Evolutionary conservation across 2,888 invertebrate genomes (phyloP).

Genomic region (Rhamnusium bicolor): DNA sequence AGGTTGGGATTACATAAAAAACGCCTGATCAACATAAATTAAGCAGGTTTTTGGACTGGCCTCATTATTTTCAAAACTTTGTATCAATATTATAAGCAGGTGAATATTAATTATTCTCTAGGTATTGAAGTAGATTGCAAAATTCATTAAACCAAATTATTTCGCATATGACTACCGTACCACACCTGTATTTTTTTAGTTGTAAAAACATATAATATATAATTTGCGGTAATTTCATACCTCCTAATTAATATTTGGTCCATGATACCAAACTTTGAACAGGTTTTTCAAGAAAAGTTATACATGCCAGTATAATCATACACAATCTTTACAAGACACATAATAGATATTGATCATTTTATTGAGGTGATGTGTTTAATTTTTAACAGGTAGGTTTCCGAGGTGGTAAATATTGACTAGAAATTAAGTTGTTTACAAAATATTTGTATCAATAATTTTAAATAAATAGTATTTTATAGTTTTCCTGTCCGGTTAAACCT

Average conservation of each 20-base stretch:
- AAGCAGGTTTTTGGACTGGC: constrained; percentile 39
- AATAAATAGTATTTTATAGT: too few relatives aligned
- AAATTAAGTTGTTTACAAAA: not conserved
- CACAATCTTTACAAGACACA: not conserved
- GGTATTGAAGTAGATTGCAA: constrained; percentile 31
- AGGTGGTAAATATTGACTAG: too few relatives aligned
- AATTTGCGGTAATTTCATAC: not conserved
- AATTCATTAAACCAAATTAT: constrained; percentile 28
- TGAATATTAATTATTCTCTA: constrained; percentile 33
- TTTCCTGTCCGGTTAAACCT: too few relatives aligned
- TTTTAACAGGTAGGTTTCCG: too few relatives aligned
- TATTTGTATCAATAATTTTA: too few relatives aligned
- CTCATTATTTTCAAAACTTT: constrained; percentile 36
- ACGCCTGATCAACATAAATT: constrained; percentile 41
- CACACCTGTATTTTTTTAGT: constrained; percentile 22
- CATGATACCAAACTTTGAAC: not conserved
- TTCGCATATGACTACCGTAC: constrained; percentile 14
- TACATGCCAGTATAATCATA: not conserved
- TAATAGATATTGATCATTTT: not conserved
- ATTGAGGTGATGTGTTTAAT: not conserved
- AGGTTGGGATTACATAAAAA: constrained; percentile 5
- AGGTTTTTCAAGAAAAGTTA: not conserved
- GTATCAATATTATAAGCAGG: constrained; percentile 29
- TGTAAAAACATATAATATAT: constrained; percentile 11
- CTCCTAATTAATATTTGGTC: not conserved